Conservation (phyloP, 2,113 vertebrate genomes). For the Anarrhichthys ocellatus region DNA sequence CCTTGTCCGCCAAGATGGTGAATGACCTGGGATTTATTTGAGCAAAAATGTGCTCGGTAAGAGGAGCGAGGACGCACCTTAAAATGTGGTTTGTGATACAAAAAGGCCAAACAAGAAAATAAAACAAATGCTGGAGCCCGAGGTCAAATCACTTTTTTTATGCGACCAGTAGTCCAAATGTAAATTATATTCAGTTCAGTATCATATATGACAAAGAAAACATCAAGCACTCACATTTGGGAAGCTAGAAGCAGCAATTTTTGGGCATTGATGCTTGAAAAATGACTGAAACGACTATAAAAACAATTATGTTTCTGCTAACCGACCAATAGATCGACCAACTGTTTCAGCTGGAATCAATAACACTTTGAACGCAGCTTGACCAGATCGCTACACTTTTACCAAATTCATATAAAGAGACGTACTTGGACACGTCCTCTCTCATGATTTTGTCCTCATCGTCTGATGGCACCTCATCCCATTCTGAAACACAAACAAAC, state of each 20-base stretch:
- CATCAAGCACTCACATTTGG: not conserved
- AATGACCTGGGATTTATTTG: conserved; percentile 69
- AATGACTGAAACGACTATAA: not conserved
- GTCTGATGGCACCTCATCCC: conserved; percentile 82
- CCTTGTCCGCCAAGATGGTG: conserved; percentile 76
- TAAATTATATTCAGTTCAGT: not conserved
- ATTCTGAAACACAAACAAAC: conserved; percentile 70
- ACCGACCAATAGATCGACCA: not conserved
- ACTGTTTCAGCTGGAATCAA: not conserved
- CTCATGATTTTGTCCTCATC: conserved; percentile 61
- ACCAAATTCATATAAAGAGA: not conserved
- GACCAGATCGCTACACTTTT: not conserved
- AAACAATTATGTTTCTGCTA: not conserved
- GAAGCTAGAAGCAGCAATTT: not conserved
- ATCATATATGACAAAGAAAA: too few species aligned
- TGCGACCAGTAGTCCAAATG: not conserved
- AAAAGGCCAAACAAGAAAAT: not conserved
- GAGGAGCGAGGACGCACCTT: not conserved
- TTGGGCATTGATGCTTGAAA: too few species aligned
- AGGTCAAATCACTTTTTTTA: not conserved
- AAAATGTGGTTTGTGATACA: not conserved
- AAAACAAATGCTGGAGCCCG: too few species aligned
- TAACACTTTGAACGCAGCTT: not conserved
- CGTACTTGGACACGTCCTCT: conserved; percentile 79
- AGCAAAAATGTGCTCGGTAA: not conserved